phyloP scores from a whole-genome alignment of 2,888 invertebrate species.

The Aspidiotus rigidus region DNA sequence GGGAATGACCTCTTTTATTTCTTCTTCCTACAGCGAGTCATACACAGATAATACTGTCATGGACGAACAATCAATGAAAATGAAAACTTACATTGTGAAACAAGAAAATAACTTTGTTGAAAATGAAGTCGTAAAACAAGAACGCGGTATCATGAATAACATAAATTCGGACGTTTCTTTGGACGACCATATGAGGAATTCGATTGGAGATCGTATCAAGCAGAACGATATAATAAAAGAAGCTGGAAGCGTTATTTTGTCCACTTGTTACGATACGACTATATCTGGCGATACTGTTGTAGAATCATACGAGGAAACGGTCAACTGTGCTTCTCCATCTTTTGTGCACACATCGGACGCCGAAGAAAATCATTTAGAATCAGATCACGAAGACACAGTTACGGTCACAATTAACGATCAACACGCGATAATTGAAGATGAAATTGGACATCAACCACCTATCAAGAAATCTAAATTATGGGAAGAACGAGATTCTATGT shows the following conservation, averaged over 20 bases:
- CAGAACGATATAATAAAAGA: slow-evolving; percentile 29
- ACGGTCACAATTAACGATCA: slow-evolving; percentile 5
- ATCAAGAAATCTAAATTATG: slow-evolving; percentile 26
- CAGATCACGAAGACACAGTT: slow-evolving; percentile 27
- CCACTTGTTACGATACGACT: slow-evolving; percentile 25
- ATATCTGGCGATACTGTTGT: slow-evolving; percentile 21
- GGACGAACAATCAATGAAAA: slow-evolving; percentile 20
- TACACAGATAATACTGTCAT: slow-evolving; percentile 13
- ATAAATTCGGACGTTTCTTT: not conserved
- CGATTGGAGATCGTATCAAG: slow-evolving; percentile 19
- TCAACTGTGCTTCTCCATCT: slow-evolving; percentile 23
- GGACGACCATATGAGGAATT: not conserved
- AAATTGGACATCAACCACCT: slow-evolving; percentile 15
- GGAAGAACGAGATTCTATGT: slow-evolving; percentile 28
- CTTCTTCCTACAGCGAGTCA: slow-evolving; percentile 11
- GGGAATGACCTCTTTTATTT: not conserved
- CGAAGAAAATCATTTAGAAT: slow-evolving; percentile 20
- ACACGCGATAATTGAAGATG: slow-evolving; percentile 13
- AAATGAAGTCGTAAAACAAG: slow-evolving; percentile 17
- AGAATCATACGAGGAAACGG: slow-evolving; percentile 28
- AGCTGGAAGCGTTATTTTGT: slow-evolving; percentile 26
- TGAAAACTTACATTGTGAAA: slow-evolving; percentile 19
- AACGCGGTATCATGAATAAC: not conserved
- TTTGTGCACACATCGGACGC: slow-evolving; percentile 15
- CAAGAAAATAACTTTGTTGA: slow-evolving; percentile 13